These are phyloP conservation scores for Campoplex capitator DNA, from an alignment of 2,888 invertebrate species.

Conservation along the genomic window DNA sequence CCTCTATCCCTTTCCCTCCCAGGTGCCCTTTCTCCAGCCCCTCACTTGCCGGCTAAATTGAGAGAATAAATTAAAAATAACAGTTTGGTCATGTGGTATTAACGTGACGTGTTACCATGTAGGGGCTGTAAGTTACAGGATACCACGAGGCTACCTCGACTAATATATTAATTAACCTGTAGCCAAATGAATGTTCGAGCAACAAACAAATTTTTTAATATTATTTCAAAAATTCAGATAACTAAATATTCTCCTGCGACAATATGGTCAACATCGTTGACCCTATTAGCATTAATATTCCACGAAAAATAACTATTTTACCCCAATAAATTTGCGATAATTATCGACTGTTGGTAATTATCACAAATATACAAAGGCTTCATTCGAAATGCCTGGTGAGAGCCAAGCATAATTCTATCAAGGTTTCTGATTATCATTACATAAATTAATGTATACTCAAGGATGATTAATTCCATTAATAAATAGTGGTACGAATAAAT, in stretches of 20 bases:
- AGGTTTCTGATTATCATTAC: constrained; percentile 35
- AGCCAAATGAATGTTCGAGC: constrained; percentile 11
- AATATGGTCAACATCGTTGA: too few species aligned
- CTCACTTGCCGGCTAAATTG: constrained; percentile 75
- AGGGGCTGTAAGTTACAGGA: constrained; percentile 58
- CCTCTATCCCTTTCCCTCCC: constrained; percentile 4
- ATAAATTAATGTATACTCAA: not conserved
- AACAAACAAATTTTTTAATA: constrained; percentile 8
- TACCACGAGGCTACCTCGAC: constrained; percentile 10
- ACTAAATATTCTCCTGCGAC: not conserved
- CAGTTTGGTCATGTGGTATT: constrained; percentile 77
- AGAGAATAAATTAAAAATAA: constrained; percentile 80
- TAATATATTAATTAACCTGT: constrained; percentile 59
- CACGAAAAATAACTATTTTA: not conserved
- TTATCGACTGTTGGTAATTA: constrained; percentile 11
- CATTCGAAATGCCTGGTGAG: constrained; percentile 23
- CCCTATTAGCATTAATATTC: too few species aligned
- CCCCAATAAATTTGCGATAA: not conserved
- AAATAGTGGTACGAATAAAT: not conserved
- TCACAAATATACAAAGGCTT: not conserved
- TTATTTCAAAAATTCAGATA: not conserved
- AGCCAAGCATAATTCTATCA: constrained; percentile 74
- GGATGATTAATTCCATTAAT: not conserved
- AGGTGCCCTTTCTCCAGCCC: constrained; percentile 46
- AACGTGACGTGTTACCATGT: constrained; percentile 58